A percentile compares a stretch with the other conserved stretches of the same genome.
Conservation (phyloP, 2,113 vertebrate genomes). For the Strix aluco region DNA sequence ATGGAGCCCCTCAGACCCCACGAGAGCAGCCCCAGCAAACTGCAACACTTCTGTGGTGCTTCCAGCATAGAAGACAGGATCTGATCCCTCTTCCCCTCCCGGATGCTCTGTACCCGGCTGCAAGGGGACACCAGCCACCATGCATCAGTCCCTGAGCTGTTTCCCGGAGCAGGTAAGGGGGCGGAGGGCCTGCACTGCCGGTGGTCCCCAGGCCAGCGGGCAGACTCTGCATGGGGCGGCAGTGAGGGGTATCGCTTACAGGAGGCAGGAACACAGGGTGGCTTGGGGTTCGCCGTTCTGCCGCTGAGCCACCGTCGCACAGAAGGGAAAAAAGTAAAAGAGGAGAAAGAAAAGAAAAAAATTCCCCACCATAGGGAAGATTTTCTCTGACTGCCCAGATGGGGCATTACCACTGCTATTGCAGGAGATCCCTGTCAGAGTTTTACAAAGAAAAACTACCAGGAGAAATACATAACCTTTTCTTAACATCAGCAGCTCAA, state of each 20-base stretch:
- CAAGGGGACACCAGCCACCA: rapidly evolving
- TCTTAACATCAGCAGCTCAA: constrained; percentile 71
- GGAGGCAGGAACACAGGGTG: neutral
- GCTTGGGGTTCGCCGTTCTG: neutral
- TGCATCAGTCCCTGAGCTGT: neutral
- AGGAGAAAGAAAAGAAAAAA: neutral
- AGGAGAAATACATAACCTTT: constrained; percentile 75
- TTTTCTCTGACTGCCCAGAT: constrained; percentile 7
- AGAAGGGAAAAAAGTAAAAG: neutral
- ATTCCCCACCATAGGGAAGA: neutral
- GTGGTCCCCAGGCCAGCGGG: neutral
- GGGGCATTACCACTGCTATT: constrained; percentile 1
- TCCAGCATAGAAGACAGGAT: neutral
- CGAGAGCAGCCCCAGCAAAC: neutral
- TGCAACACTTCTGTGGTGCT: neutral
- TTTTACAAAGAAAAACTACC: constrained; percentile 70
- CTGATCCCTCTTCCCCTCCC: rapidly evolving
- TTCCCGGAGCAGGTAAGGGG: neutral
- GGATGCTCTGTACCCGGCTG: rapidly evolving
- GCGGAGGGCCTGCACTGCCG: neutral
- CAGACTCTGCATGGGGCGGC: neutral
- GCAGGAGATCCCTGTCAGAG: constrained; percentile 59
- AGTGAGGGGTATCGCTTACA: constrained; percentile 6
- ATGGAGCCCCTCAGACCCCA: neutral
- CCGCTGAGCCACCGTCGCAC: rapidly evolving